phyloP scores from a whole-genome alignment of 2,888 invertebrate genomes.

The Dusona sp. region DNA sequence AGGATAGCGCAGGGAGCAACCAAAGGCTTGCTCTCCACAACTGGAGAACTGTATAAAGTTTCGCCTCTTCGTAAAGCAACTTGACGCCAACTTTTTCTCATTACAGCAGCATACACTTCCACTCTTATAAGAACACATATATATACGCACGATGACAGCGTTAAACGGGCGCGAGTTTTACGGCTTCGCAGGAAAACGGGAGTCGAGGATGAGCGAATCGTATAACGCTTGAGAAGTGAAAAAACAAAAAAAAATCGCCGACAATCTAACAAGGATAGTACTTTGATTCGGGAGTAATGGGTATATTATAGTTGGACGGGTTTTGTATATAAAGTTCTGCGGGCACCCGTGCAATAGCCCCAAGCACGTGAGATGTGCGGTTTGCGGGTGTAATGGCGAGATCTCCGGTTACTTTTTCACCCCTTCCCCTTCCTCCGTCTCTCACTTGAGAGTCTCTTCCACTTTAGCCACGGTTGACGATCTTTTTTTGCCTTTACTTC shows the following conservation, averaged over 20 bases:
- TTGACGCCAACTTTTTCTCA: constrained; percentile 69
- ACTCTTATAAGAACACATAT: neutral
- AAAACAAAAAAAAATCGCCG: constrained; percentile 33
- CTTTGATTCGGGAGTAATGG: constrained; percentile 67
- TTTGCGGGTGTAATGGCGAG: constrained; percentile 61
- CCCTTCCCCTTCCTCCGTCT: neutral
- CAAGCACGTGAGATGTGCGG: constrained; percentile 68
- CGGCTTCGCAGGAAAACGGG: constrained; percentile 44
- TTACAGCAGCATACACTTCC: constrained; percentile 40
- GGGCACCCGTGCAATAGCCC: constrained; percentile 34
- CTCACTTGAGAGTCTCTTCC: constrained; percentile 38
- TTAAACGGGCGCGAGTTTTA: constrained; percentile 50
- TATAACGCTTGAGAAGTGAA: constrained; percentile 26
- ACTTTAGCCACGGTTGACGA: constrained; percentile 66
- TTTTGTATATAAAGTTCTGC: constrained; percentile 31
- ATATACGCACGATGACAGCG: constrained; percentile 44
- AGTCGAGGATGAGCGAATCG: constrained; percentile 22
- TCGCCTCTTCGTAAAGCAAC: constrained; percentile 54
- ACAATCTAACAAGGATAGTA: constrained; percentile 61
- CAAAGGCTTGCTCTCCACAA: constrained; percentile 38
- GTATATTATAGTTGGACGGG: constrained; percentile 62
- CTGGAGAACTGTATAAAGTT: constrained; percentile 62
- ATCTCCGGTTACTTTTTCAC: constrained; percentile 11
- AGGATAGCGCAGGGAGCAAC: constrained; percentile 33
- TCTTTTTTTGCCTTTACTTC: constrained; percentile 39